Base-by-base conservation (phyloP, 2,113 vertebrate species). In the Tor tambroides region DNA sequence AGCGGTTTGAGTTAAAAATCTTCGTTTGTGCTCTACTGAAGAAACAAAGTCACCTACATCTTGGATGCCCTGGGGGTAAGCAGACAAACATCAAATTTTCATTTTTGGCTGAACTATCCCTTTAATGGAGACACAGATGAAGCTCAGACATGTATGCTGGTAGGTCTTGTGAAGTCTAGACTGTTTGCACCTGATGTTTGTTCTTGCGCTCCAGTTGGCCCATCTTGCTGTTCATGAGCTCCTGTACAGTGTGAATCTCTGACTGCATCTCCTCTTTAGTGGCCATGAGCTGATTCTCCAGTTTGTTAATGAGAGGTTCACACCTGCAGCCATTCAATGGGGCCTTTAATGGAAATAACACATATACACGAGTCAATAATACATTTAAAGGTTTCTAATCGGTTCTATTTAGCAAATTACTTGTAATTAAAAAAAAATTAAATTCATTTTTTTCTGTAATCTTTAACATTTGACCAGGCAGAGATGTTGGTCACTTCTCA, bases 261-360 rank as follows among this genome's bases (percentile, higher is more conserved):
- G 96, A 96, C 94, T 96, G 97, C 91, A 99, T 96, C 92, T 99
- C 98, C 93, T 99, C 98, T 92, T 98, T 96, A 0, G 97, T 96
- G 76, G 98, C 98, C 91, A 97, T 96, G 91, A 99, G 90, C 92
- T 98, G 97, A 92, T 99, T 99, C 93, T 98, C 97, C 92, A 99
- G 94, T 92, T 98, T 99, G 89, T 91, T 96, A 93, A 46, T 46
- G 43, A 46, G 43, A 46, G 43, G 43, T 87, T 99, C 97, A 88
- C 98, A 99, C 75, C 97, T 97, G 92, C 98, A 99, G 89, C 98
- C 98, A 4, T 97, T 96, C 90, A 99, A 94, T 0, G 98, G 98
- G 46, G 98, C 98, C 98, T 99, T 88, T 26, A 88, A 78, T 71
- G 65, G 76, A 63, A 75, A 61, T 38, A 41, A 56, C 7, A 80